phyloP scores from a whole-genome alignment of 2,888 invertebrate species.

The Parasteatoda lunata region DNA sequence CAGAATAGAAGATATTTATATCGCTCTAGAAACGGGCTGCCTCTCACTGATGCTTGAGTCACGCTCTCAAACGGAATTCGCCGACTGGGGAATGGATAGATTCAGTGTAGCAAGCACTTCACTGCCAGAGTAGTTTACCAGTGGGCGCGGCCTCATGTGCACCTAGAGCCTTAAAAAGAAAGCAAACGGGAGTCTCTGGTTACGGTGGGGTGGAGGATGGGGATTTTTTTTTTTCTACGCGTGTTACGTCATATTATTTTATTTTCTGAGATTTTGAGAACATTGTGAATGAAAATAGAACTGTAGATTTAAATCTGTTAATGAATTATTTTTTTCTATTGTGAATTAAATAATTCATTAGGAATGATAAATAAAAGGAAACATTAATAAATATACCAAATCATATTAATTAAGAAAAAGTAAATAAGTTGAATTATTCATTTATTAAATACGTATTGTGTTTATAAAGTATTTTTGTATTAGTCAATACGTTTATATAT shows the following conservation, averaged over 20 bases:
- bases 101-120: conserved; percentile 11
- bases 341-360: no score
- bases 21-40: conserved; percentile 32
- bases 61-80: conserved; percentile 48
- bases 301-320: not conserved
- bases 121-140: not conserved
- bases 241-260: conserved; percentile 7
- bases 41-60: conserved; percentile 39
- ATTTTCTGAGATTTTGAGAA: conserved; percentile 17
- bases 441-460: no score
- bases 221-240: not conserved
- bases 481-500: no score
- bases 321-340: no score
- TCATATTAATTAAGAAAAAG: no score
- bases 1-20: conserved; percentile 51
- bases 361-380: no score
- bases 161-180: conserved; percentile 59
- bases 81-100: conserved; percentile 43
- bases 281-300: not conserved
- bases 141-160: conserved; percentile 48
- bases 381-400: no score
- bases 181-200: conserved; percentile 33
- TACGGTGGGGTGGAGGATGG: conserved; percentile 7
- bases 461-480: no score
- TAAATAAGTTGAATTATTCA: no score